phyloP scores from a whole-genome alignment of 2,113 vertebrate genomes.

The Polyodon spathula region DNA sequence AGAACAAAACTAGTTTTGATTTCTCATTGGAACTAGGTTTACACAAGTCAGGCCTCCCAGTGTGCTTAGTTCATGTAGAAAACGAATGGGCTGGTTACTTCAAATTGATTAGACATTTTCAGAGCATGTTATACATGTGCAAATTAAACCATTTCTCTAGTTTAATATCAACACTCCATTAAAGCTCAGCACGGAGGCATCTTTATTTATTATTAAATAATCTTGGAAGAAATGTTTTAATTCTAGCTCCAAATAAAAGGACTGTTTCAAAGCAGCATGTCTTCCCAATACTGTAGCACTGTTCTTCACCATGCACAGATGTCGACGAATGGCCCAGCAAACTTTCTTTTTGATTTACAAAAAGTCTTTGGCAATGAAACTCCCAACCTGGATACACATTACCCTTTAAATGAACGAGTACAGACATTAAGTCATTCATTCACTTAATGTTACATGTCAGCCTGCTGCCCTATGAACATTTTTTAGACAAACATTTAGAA shows the following conservation, averaged over 20 bases:
- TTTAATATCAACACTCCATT: constrained; percentile 1
- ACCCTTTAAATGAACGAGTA: constrained; percentile 7
- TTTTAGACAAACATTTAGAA: constrained; percentile 43
- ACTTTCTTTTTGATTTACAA: background rate
- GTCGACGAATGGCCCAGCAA: background rate
- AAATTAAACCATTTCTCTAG: background rate
- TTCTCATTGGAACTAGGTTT: no score
- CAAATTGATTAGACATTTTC: background rate
- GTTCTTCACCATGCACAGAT: background rate
- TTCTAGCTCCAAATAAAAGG: background rate
- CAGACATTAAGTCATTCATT: constrained; percentile 49
- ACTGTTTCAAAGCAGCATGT: background rate
- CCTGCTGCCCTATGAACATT: constrained; percentile 37
- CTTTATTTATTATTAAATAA: constrained; percentile 6
- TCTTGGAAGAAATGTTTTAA: background rate
- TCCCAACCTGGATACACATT: constrained; percentile 8
- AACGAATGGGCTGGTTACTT: background rate
- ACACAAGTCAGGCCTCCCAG: background rate
- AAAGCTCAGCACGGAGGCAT: constrained; percentile 6
- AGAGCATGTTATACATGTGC: background rate
- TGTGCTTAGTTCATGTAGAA: background rate
- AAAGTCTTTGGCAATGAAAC: constrained; percentile 5
- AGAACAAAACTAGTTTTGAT: no score
- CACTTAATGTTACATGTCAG: constrained; percentile 47
- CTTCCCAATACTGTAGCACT: background rate